Evolutionary conservation across 2,113 vertebrate genomes (phyloP).

Genomic region (Paralichthys olivaceus): DNA sequence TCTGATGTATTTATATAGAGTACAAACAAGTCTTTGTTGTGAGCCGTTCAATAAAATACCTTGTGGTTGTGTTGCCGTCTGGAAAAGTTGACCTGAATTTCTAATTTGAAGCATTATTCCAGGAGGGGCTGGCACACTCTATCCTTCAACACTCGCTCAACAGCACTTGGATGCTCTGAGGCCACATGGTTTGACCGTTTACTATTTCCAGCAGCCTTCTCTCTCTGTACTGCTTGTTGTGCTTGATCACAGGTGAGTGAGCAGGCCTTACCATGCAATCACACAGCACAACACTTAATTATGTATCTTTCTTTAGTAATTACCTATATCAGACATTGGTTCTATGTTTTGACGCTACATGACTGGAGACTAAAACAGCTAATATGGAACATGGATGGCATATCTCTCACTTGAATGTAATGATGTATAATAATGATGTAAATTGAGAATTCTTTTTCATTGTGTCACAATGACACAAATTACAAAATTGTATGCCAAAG

Average conservation of each 20-base stretch:
- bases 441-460: not conserved
- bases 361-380: not conserved
- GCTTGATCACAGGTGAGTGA: slow-evolving; percentile 36
- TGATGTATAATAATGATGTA: not conserved
- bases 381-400: not conserved
- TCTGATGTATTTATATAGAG: not conserved
- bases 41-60: not conserved
- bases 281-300: not conserved
- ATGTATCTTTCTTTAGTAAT: no score
- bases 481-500: not conserved
- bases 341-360: no score
- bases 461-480: not conserved
- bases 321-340: no score
- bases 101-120: slow-evolving; percentile 5
- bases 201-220: slow-evolving; percentile 6
- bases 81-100: slow-evolving; percentile 26
- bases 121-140: slow-evolving; percentile 6
- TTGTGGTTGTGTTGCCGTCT: slow-evolving; percentile 1
- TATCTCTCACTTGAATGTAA: not conserved
- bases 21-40: slow-evolving; percentile 28
- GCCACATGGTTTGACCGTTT: slow-evolving; percentile 32
- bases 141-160: slow-evolving; percentile 18
- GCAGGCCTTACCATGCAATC: not conserved
- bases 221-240: not conserved
- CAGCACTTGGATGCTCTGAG: slow-evolving; percentile 27